phyloP scores from a whole-genome alignment of 2,888 invertebrate genomes.

The Lymantria dispar region DNA sequence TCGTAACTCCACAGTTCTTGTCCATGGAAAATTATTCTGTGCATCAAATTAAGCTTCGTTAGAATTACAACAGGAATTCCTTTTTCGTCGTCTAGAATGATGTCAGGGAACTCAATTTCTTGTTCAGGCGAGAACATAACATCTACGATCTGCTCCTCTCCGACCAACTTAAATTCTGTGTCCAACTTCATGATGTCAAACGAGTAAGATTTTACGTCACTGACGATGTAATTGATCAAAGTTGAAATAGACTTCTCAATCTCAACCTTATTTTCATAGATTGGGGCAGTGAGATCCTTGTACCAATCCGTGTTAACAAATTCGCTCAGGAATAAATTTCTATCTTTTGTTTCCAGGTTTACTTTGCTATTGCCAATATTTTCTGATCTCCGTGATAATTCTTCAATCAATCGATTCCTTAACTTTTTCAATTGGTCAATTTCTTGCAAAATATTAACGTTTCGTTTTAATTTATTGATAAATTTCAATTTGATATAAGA shows the following conservation, averaged over 20 bases:
- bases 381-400: constrained; percentile 13
- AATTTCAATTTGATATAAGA: constrained; percentile 47
- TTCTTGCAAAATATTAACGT: constrained; percentile 31
- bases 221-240: no score
- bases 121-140: neutral
- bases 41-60: no score
- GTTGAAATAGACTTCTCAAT: no score
- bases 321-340: no score
- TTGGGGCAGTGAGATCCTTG: no score
- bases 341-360: no score
- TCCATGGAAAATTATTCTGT: neutral
- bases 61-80: no score
- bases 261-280: no score
- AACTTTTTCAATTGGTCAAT: constrained; percentile 39
- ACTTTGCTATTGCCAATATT: constrained; percentile 1
- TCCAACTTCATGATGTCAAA: constrained; percentile 2
- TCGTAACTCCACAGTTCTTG: neutral
- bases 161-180: neutral
- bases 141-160: neutral
- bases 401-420: constrained; percentile 27
- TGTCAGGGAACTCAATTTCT: no score
- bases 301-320: no score
- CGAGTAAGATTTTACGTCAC: constrained; percentile 13
- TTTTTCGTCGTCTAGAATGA: no score
- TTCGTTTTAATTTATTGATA: constrained; percentile 22